These are phyloP conservation scores for Muscicapa striata DNA, from an alignment of 2,797 vertebrate species.

Conservation along the genomic window DNA sequence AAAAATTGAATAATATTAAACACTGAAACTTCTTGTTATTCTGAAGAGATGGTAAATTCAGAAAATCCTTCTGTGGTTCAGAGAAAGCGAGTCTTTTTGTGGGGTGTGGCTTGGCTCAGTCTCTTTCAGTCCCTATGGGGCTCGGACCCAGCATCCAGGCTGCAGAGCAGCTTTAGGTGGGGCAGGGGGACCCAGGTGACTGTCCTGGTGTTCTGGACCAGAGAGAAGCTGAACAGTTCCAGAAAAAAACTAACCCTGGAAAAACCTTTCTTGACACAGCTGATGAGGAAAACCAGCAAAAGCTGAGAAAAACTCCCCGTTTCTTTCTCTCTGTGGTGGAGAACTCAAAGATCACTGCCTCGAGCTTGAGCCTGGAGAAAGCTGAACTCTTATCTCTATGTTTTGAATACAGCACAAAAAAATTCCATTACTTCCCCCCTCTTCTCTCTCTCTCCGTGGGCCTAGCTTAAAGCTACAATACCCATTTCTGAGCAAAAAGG, in stretches of 20 bases:
- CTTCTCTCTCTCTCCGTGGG: background rate
- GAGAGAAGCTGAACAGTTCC: background rate
- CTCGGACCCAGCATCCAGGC: background rate
- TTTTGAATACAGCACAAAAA: fast-evolving
- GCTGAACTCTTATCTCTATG: too few species aligned
- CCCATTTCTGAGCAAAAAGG: background rate
- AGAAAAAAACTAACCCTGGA: background rate
- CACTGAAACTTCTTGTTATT: background rate
- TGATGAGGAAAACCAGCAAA: background rate
- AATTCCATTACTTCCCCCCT: fast-evolving
- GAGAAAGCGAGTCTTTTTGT: background rate
- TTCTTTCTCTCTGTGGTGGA: background rate
- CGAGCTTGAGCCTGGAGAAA: fast-evolving
- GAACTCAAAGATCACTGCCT: fast-evolving
- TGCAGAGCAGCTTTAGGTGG: background rate
- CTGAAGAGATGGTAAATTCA: background rate
- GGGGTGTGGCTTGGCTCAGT: background rate
- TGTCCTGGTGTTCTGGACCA: background rate
- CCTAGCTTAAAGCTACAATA: background rate
- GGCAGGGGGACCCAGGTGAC: too few species aligned
- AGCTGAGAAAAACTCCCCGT: fast-evolving
- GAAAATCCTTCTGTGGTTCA: background rate
- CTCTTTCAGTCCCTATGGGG: background rate
- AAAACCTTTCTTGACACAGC: background rate
- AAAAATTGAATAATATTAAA: background rate